phyloP scores from a whole-genome alignment of 2,797 vertebrate genomes.

The Hybognathus amarus region DNA sequence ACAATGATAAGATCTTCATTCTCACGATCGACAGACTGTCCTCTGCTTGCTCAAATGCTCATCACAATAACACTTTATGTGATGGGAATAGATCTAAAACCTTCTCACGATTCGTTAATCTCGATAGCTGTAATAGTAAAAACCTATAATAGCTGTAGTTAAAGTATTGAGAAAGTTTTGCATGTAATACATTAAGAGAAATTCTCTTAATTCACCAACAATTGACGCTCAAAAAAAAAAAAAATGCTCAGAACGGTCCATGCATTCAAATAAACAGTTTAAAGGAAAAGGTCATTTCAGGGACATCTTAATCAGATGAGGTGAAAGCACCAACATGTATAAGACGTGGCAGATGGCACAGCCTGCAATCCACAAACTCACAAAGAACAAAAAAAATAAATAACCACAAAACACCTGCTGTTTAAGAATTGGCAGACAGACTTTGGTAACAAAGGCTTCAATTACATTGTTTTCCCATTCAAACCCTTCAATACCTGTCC shows the following conservation, averaged over 20 bases:
- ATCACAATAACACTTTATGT: too few relatives aligned
- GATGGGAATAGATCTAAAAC: too few relatives aligned
- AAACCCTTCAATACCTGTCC: not conserved
- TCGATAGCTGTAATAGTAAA: too few relatives aligned
- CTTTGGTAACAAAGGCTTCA: not conserved
- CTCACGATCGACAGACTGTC: too few relatives aligned
- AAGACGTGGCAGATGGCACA: not conserved
- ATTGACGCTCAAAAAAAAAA: not conserved
- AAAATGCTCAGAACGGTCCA: not conserved
- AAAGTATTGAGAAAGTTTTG: too few relatives aligned
- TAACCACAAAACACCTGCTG: not conserved
- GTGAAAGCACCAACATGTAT: not conserved
- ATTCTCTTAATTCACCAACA: not conserved
- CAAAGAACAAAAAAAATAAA: not conserved
- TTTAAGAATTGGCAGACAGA: slow-evolving; percentile 1
- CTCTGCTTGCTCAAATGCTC: too few relatives aligned
- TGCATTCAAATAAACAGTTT: not conserved
- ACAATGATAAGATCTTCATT: too few relatives aligned
- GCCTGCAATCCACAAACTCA: not conserved
- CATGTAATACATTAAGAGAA: too few relatives aligned
- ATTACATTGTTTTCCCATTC: not conserved
- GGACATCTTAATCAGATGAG: not conserved
- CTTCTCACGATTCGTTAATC: too few relatives aligned
- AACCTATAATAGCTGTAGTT: too few relatives aligned
- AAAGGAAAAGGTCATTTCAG: not conserved